Conservation (phyloP, 1,140 invertebrate species). For the Riptortus pedestris region DNA sequence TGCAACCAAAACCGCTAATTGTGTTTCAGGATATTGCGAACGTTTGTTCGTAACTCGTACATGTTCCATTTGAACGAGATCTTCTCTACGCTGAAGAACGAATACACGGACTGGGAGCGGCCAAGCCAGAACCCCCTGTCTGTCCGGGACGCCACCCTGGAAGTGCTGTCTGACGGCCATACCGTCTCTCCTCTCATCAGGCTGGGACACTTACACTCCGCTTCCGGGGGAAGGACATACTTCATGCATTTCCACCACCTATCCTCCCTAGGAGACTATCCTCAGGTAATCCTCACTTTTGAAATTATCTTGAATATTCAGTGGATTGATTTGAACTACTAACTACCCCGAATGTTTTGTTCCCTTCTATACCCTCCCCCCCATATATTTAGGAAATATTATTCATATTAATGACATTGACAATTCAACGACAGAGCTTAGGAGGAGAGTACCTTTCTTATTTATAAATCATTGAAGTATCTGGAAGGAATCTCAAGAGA, state of each 20-base stretch:
- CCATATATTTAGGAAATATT: too few species aligned
- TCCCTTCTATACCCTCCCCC: too few species aligned
- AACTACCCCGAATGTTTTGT: too few species aligned
- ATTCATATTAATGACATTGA: too few species aligned
- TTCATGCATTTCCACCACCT: constrained; percentile 82
- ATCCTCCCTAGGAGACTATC: constrained; percentile 59
- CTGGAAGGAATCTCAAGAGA: too few species aligned
- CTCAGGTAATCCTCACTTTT: constrained; percentile 56
- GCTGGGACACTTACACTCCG: constrained; percentile 66
- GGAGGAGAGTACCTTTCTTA: too few species aligned
- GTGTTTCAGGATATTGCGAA: constrained; percentile 66
- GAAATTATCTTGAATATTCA: constrained; percentile 1
- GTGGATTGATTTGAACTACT: too few species aligned
- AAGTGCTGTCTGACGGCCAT: constrained; percentile 74
- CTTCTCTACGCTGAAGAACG: constrained; percentile 79
- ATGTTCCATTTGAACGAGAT: constrained; percentile 83
- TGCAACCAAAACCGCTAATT: too few species aligned
- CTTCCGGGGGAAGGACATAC: constrained; percentile 62
- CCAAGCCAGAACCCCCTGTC: constrained; percentile 61
- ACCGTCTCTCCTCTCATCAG: constrained; percentile 71
- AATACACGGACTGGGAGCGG: constrained; percentile 86
- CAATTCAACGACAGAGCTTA: too few species aligned
- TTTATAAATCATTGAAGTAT: too few species aligned
- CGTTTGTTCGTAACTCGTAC: constrained; percentile 79
- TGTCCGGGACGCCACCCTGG: constrained; percentile 61